Evolutionary conservation across 2,888 invertebrate genomes (phyloP), one percentile per base, ranked within the genome.

Genomic region (Temnothorax rugatulus): DNA sequence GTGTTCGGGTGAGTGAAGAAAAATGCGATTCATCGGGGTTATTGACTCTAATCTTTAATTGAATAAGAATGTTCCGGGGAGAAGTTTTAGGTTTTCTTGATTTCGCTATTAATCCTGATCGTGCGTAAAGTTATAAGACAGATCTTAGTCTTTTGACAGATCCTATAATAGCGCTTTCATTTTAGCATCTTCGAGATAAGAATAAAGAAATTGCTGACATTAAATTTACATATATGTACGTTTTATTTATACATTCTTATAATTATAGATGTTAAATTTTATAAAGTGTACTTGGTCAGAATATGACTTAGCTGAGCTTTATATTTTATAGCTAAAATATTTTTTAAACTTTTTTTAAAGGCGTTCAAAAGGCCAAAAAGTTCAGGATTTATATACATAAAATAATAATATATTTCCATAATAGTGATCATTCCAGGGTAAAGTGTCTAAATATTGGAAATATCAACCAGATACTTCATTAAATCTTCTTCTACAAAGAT

Each of bases 41-140:
- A 83, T 83, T 63, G 88, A 50, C 34, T 15, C 44, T 85, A 87
- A 86, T 87, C 86, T 86, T 90, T 91, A 91, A 91, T 90, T 91
- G 86, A 84, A 88, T 83, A 86, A 86, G 44, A 57, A 68, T 47
- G n/a, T n/a, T 44, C 11, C 29, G 18, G 41, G 13, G 29, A 57
- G 3, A 41, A 21, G 57, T 7, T 79, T 34, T 21, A 7, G 15
- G 7, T 71, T 44, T 11, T 44, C 54, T 57, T 34, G 4, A 21
- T 57, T 57, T 69, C 4, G 0, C 11, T 4, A 41, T 52, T 41
- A 25, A 77, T 18, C 8, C 13, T 13, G 18, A n/a, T 54, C 25
- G 8, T 29, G 9, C 21, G 4, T 57, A 11, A 38, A 4, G 18
- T 41, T 38, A 13, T 38, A 13, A 15, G 38, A 15, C 15, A 41